Base-by-base conservation (phyloP, 2,113 vertebrate species). In the Hoplias malabaricus region DNA sequence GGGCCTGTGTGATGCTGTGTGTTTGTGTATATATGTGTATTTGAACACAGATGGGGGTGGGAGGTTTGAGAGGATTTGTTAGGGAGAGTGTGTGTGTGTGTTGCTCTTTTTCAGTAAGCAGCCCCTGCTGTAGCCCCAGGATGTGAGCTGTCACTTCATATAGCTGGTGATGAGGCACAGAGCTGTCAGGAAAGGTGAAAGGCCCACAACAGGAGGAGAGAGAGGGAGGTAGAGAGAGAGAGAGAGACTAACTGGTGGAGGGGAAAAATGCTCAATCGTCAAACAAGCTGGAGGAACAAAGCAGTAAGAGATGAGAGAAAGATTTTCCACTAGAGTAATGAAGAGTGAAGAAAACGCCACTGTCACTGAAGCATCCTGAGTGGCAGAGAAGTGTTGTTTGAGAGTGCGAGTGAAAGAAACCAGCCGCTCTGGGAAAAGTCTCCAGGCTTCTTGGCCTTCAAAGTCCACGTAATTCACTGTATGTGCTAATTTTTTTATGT, bases 101-200 rank as follows among this genome's bases (percentile, higher is more conserved):
- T 91, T 96, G 96, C 94, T 96, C 94, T 95, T 96, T 92, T 95
- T 94, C 93, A 92, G 93, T 87, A 91, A 90, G 93, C 93, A 93
- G 91, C 88, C 90, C 92, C 92, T 84, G 88, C 93, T 90, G 93
- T 93, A 92, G 94, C 96, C 95, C 90, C 94, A 94, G 96, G 96
- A 96, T 95, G 94, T 95, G 93, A 95, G 93, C 96, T 99, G 97
- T 99, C 97, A 96, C 92, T 94, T 99, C 90, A 91, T 93, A 97
- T 98, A 94, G 95, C 89, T 91, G 88, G 93, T 98, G 97, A 98
- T 91, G 95, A 94, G 93, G 92, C 92, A 93, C 95, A 96, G 94
- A 95, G 92, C 94, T 94, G 93, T 96, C 94, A 93, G 91, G 69
- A 94, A 95, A 98, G 95, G 95, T 97, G 96, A 98, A 96, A 87